Percentiles rank a stretch among this genome's conserved stretches.
phyloP scores from a whole-genome alignment of 2,888 invertebrate species.

The Synanthedon formicaeformis region DNA sequence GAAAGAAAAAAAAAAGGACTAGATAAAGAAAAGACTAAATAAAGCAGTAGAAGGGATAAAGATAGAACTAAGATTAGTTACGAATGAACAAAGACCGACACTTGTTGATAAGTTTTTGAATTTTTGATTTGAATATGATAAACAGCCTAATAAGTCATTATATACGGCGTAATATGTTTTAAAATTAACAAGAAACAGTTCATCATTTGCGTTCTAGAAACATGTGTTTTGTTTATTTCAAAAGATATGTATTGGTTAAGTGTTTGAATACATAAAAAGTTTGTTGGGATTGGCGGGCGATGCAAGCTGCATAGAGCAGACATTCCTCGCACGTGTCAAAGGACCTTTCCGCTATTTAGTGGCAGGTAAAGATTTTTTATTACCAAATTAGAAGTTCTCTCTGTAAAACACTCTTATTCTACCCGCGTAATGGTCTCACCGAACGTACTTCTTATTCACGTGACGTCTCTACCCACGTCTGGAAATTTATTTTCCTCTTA shows the following conservation, averaged over 20 bases:
- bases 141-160: too few relatives aligned
- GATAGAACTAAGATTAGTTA: too few relatives aligned
- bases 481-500: neutral
- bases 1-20: too few relatives aligned
- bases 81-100: too few relatives aligned
- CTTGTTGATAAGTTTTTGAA: too few relatives aligned
- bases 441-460: constrained; percentile 30
- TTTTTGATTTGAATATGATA: too few relatives aligned
- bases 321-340: constrained; percentile 56
- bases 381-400: constrained; percentile 28
- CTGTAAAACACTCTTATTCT: constrained; percentile 38
- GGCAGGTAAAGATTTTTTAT: constrained; percentile 64
- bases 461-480: constrained; percentile 27
- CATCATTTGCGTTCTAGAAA: constrained; percentile 2
- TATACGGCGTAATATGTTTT: too few relatives aligned
- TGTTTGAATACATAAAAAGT: constrained; percentile 13
- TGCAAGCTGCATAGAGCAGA: constrained; percentile 37
- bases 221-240: constrained; percentile 17
- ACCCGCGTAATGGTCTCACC: constrained; percentile 27
- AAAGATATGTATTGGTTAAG: constrained; percentile 9
- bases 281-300: constrained; percentile 6
- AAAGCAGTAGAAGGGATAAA: too few relatives aligned
- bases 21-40: too few relatives aligned
- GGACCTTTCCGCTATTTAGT: constrained; percentile 58
- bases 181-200: neutral